Conservation (phyloP, 2,797 vertebrate genomes). For the Myripristis murdjan region DNA sequence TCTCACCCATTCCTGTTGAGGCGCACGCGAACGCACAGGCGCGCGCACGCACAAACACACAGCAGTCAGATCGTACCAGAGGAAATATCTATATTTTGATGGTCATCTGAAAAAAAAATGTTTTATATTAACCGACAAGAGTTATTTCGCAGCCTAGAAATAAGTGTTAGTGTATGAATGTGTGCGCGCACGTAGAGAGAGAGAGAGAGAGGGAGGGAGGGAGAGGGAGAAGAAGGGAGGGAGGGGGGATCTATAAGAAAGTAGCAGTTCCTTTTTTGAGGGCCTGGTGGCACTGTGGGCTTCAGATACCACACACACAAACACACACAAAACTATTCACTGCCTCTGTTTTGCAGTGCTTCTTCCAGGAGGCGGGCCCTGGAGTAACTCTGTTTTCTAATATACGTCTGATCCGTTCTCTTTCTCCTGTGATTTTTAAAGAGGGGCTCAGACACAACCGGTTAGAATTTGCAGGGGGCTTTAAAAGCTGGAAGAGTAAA, state of each 20-base stretch:
- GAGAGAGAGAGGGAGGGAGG: background rate
- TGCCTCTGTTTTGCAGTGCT: constrained; percentile 6
- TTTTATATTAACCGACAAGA: background rate
- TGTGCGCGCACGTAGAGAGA: background rate
- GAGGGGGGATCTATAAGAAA: constrained; percentile 17
- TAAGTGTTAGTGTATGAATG: background rate
- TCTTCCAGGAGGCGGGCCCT: constrained; percentile 33
- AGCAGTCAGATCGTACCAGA: background rate
- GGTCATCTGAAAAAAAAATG: background rate
- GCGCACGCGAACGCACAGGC: no score
- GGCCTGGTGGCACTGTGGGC: constrained; percentile 86
- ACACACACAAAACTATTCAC: constrained; percentile 39
- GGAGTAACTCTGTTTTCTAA: constrained; percentile 42
- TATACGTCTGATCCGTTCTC: constrained; percentile 53
- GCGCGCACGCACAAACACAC: constrained; percentile 2
- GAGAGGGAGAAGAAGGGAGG: background rate
- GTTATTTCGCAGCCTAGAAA: constrained; percentile 8
- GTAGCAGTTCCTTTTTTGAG: constrained; percentile 72
- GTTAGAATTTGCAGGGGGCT: background rate
- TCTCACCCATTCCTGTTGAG: background rate
- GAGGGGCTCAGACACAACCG: constrained; percentile 16
- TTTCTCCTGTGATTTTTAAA: constrained; percentile 48
- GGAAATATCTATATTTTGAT: no score
- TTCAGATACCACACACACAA: constrained; percentile 62
- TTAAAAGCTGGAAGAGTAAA: constrained; percentile 21